Evolutionary conservation across 2,797 vertebrate species (phyloP).

Genomic region (Melanogrammus aeglefinus): DNA sequence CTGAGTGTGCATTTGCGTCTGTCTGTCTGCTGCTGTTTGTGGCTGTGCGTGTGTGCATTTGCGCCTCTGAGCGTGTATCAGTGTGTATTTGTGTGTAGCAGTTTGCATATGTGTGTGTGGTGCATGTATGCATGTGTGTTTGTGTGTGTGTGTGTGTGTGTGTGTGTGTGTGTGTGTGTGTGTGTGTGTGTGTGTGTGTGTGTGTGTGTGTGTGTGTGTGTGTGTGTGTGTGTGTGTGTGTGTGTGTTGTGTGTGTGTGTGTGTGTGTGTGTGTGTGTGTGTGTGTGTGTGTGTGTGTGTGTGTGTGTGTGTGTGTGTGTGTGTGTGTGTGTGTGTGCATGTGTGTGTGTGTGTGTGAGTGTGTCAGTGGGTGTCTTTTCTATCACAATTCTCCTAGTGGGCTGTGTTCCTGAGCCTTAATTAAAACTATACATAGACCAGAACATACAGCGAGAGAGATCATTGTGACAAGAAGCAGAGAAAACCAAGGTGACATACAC

Average conservation of each 20-base stretch:
- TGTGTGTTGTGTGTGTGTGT: neutral
- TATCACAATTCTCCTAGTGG: conserved; percentile 46
- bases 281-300: conserved; percentile 17
- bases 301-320: neutral
- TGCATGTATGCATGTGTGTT: too few relatives aligned
- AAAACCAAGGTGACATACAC: conserved; percentile 21
- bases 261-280: neutral
- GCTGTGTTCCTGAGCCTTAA: conserved; percentile 43
- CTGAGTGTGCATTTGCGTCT: neutral
- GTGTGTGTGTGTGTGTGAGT: conserved; percentile 7
- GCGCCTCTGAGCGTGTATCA: too few relatives aligned
- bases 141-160: too few relatives aligned
- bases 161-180: too few relatives aligned
- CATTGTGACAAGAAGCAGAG: conserved; percentile 38
- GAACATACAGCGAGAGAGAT: conserved; percentile 39
- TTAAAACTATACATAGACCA: conserved; percentile 54
- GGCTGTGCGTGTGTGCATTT: too few relatives aligned
- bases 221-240: too few relatives aligned
- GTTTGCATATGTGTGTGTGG: too few relatives aligned
- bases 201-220: too few relatives aligned
- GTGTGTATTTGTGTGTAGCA: too few relatives aligned
- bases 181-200: too few relatives aligned
- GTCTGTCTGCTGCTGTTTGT: conserved; percentile 13
- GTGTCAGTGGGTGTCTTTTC: conserved; percentile 23
- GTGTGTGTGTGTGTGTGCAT: conserved; percentile 11